Percentiles rank a stretch among this genome's conserved stretches.
These are phyloP conservation scores for Excalfactoria chinensis DNA, from an alignment of 2,113 vertebrate species.

Conservation along the genomic window DNA sequence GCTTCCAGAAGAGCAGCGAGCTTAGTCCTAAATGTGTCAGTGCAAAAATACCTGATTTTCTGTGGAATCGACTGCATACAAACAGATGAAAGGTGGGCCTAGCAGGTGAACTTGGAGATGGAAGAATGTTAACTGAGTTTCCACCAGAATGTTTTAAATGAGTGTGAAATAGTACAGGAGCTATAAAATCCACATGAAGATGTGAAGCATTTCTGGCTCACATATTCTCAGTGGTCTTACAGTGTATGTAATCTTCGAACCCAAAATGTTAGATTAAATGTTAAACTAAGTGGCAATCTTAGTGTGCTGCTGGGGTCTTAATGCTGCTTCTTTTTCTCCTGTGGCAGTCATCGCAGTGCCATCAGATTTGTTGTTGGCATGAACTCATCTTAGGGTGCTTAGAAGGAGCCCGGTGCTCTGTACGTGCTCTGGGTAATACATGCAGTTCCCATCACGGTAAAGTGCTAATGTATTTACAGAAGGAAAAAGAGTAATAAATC, in stretches of 20 bases:
- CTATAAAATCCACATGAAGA: background rate
- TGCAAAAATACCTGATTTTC: background rate
- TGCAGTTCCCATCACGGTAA: background rate
- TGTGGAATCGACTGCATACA: background rate
- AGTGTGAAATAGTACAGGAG: background rate
- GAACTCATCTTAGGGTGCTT: background rate
- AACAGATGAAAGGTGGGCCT: background rate
- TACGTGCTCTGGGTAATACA: background rate
- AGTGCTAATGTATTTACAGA: background rate
- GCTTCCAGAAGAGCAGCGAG: background rate
- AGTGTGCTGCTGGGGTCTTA: background rate
- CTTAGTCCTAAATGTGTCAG: background rate
- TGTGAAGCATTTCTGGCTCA: background rate
- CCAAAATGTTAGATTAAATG: background rate
- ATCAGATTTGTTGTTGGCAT: background rate
- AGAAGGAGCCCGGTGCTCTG: background rate
- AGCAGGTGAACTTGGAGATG: background rate
- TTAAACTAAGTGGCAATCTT: background rate
- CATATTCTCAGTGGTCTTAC: background rate
- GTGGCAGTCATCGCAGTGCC: background rate
- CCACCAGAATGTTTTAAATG: background rate
- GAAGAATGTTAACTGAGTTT: background rate
- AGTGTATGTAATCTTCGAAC: background rate
- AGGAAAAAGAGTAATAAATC: background rate
- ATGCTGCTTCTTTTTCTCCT: background rate